Base-by-base conservation (phyloP, 2,888 invertebrate genomes). In the Agrochola macilenta region DNA sequence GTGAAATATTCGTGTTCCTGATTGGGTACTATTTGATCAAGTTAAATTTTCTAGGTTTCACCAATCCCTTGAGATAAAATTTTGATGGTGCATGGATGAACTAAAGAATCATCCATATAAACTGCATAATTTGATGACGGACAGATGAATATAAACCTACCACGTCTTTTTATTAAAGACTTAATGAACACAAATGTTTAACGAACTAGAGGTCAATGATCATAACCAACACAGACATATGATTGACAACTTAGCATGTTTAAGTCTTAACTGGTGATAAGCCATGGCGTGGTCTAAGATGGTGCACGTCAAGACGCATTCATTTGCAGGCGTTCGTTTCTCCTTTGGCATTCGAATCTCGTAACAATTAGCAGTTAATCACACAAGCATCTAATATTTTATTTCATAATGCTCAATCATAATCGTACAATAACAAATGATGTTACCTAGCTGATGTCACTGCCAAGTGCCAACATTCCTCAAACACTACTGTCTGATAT, bases 401-500 rank as follows among this genome's bases (percentile, higher is more conserved):
- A 73, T 82, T 69, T 61, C 81, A 69, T 65, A 74, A 74, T 64
- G 46, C 64, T 79, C 49, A 68, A 64, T 84, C 64, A 71, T 70
- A 74, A 75, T 75, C 23, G 23, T 66, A 65, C 26, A 75, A 79
- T 43, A 69, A 76, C 64, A 76, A 79, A 79, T n/a, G 14, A n/a
- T 46, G 52, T 49, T 71, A 68, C 35, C 35, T 65, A 66, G n/a
- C 52, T 58, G 76, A 78, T 72, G 74, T 71, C 74, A 80, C 68
- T 74, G 78, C 72, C 78, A 79, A 80, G 65, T 74, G 78, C 72
- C 78, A 79, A 83, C 71, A 87, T 87, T 83, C 46, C 65, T 76
- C 26, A 69, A 74, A 77, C 58, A 71, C 57, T 73, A 35, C 46
- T 70, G 69, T 69, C 63, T 66, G 64, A 66, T 79, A 74, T 69